Conservation (phyloP, 1,140 invertebrate species). For the Lasioglossum baleicum region DNA sequence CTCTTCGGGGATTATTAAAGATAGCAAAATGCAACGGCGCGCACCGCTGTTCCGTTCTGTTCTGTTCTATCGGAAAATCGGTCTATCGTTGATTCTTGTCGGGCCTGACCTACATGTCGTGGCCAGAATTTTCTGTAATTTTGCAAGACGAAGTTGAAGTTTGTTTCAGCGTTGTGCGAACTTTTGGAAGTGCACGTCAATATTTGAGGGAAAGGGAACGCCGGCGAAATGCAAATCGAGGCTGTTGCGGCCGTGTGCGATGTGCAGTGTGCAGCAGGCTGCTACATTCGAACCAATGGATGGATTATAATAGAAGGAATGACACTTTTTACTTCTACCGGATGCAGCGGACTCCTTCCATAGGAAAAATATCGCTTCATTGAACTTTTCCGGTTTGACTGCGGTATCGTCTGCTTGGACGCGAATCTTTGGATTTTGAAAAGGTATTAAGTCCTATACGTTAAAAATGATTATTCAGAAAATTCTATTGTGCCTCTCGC, state of each 20-base stretch:
- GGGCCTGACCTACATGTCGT: background rate
- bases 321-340: background rate
- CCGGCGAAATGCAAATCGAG: slow-evolving; percentile 15
- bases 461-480: too few species aligned
- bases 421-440: too few species aligned
- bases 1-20: background rate
- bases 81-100: background rate
- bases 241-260: slow-evolving; percentile 19
- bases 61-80: background rate
- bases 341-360: background rate
- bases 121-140: slow-evolving; percentile 21
- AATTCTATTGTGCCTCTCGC: too few species aligned
- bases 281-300: background rate
- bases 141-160: slow-evolving; percentile 5
- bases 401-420: too few species aligned
- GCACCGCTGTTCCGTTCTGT: too few species aligned
- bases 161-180: background rate
- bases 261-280: background rate
- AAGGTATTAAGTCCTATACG: too few species aligned
- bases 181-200: slow-evolving; percentile 25
- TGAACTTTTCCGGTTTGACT: too few species aligned
- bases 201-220: slow-evolving; percentile 18
- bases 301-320: slow-evolving; percentile 6
- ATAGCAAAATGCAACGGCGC: too few species aligned
- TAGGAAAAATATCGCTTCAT: background rate